Evolutionary conservation across 2,888 invertebrate genomes (phyloP), one percentile per base, ranked within the genome.

Genomic region (Panzeria rudis): DNA sequence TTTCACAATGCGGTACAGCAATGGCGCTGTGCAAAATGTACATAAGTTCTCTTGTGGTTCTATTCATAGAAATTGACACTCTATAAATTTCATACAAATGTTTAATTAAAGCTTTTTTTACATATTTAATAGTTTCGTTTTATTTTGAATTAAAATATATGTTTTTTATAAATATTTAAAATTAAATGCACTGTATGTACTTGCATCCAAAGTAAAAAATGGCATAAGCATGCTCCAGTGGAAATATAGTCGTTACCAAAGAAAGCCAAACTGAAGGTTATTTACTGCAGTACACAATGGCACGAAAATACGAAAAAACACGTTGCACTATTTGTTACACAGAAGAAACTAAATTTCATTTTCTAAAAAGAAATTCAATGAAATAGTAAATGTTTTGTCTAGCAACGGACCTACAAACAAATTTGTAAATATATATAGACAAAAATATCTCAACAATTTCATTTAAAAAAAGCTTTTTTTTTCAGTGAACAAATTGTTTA

Each of bases 101-200:
- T 84, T 85, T 85, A 85, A 85, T 85, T 81, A 81, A 81, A 78
- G 50, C 25, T 69, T 35, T 41, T 38, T 38, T 38, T 13, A 3
- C 11, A 50, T 17, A 52, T 73, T 61, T 3, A 11, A 9, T 35
- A 20, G 20, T 32, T 50, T 32, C 15, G 13, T 23, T 54, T 61
- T 52, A 11, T 15, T 35, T 52, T 52, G 5, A 54, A 5, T 71
- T 64, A 72, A 50, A 50, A 69, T 56, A 44, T 35, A 47, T 1
- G 20, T 61, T 20, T 23, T 52, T 25, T 38, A 52, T 78, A 71
- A 72, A 41, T 64, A 32, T 25, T 79, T 66, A 32, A 71, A 50
- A 64, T 29, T 25, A 72, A 64, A 64, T 9, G 23, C 64, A 44
- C 25, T 50, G 25, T 15, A 44, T 50, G 25, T 15, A 44, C 15